Percentiles rank a stretch among this genome's conserved stretches.
Evolutionary conservation across 2,797 vertebrate genomes (phyloP).

Genomic region (Limosa lapponica): DNA sequence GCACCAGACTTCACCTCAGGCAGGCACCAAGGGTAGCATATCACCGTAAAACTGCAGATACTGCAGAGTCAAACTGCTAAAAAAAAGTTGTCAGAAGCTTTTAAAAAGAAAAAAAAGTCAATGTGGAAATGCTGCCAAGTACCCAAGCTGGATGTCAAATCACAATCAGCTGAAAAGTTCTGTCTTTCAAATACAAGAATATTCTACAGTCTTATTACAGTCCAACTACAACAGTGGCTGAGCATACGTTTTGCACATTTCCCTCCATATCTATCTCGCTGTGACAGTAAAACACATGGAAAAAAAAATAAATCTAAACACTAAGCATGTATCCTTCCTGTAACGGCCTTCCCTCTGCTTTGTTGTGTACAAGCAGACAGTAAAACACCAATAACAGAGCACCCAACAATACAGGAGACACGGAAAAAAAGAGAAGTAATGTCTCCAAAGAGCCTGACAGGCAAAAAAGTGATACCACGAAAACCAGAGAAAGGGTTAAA

Average conservation of each 20-base stretch:
- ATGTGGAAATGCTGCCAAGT: neutral
- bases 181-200: neutral
- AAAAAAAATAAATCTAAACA: neutral
- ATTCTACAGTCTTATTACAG: neutral
- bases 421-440: neutral
- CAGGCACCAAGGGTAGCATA: neutral
- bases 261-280: neutral
- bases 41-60: neutral
- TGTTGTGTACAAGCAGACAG: neutral
- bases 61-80: neutral
- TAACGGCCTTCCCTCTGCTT: neutral
- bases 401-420: fast-evolving
- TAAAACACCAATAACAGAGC: neutral
- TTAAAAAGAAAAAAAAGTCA: neutral
- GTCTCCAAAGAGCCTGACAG: neutral
- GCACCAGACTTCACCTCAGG: neutral
- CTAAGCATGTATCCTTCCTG: neutral
- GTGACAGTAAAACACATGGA: neutral
- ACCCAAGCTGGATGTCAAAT: neutral
- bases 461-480: neutral
- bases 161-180: neutral
- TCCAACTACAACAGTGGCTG: no score
- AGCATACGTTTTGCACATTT: neutral
- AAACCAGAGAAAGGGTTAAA: neutral
- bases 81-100: neutral